Evolutionary conservation across 2,888 invertebrate genomes (phyloP), one percentile per base, ranked within the genome.

Genomic region (Meghimatium bilineatum): DNA sequence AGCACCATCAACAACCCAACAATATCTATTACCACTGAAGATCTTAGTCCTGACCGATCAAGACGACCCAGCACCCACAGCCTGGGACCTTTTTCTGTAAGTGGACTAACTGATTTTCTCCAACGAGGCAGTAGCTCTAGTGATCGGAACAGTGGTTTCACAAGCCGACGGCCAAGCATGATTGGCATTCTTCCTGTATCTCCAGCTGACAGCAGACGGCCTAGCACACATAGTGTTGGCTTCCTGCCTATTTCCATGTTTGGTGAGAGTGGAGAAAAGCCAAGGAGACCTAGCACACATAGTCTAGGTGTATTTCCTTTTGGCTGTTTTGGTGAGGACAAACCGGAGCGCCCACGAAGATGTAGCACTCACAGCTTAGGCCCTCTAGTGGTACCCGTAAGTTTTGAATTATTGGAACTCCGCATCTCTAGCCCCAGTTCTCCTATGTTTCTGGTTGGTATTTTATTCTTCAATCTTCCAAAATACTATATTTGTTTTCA

Each of bases 41-140:
- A 91, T 76, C 86, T 88, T 75, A 88, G 89, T 49, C 86, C 87
- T n/a, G 91, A 90, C 84, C 88, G 89, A 79, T 88, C 90, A 29
- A 89, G 92, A 77, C 87, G 92, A 60, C 89, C 92, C 76, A 92
- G 92, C 85, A 92, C 93, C 17, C 93, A 93, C 87, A 93, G 93
- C 87, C 90, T 93, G 81, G 93, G 93, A 60, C 86, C 87, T 44
- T 88, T 88, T 84, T 86, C 84, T 83, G 87, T 87, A 87, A 88
- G 88, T 87, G 88, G 88, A 38, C 81, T 87, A 74, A 85, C 86
- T 60, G 88, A 88, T 79, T 88, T 86, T 79, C 86, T 86, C 77
- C 83, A 85, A 67, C 87, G 87, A 60, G 81, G 85, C 67, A 78
- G 76, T 80, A 74, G 60, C 76, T 83, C 82, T 71, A 78, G 81